Base-by-base conservation (phyloP, 2,113 vertebrate species). In the Ictalurus furcatus region DNA sequence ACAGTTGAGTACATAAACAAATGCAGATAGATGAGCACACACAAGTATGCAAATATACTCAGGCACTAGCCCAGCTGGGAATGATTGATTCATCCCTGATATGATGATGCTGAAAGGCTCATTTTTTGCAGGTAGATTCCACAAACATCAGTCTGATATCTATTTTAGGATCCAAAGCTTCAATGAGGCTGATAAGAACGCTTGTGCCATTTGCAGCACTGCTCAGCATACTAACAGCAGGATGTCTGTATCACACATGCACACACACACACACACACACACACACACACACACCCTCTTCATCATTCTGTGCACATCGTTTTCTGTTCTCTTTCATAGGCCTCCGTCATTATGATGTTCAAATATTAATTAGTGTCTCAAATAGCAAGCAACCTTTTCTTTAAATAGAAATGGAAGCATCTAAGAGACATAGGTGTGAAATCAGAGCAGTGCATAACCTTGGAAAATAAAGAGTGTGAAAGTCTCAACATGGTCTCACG, bases 351-450 rank as follows among this genome's bases (percentile, higher is more conserved):
- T 85, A 90, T 89, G 58, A 91, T 87, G 76, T 88, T 87, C 89
- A 89, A 87, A 89, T 90, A 89, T 92, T 91, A 92, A 93, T 89
- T 87, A 78, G 87, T 85, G 76, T 84, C 90, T 90, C 88, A 90
- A 90, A 91, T 91, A 91, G 76, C 88, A 91, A 90, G 90, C 86
- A 89, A 85, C 54, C 40, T 48, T 74, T 87, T 85, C n/a, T 89
- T 85, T 81, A 86, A 86, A 86, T 87, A 91, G 87, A 79, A 76
- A 74, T 73, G 86, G 59, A 79, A 67, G 90, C 76, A 84, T 86
- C 78, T 85, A 87, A 61, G 40, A 83, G 54, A 69, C 34, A 83
- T 48, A 87, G 86, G 44, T 63, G 80, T 88, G 65, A 85, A 86
- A 90, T 82, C 69, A 63, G 52, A 23, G 58, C 71, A 85, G 84